phyloP scores from a whole-genome alignment of 1,140 invertebrate species.

The Drosophila sp. region DNA sequence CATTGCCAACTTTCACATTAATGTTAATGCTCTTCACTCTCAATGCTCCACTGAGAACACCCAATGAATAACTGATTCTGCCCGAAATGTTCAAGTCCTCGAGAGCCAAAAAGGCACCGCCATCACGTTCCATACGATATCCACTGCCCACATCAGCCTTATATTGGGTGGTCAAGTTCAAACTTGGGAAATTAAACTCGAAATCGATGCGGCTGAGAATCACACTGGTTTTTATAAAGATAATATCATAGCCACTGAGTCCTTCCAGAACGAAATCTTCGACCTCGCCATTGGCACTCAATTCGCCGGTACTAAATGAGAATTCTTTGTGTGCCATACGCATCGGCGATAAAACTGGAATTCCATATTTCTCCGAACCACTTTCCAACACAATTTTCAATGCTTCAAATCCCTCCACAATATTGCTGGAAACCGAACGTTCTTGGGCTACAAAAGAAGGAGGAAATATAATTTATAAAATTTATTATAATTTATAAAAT shows the following conservation, averaged over 20 bases:
- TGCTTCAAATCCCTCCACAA: constrained; percentile 47
- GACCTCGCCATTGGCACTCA: constrained; percentile 41
- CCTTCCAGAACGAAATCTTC: constrained; percentile 54
- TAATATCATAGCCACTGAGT: constrained; percentile 62
- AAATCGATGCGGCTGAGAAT: constrained; percentile 42
- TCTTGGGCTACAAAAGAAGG: constrained; percentile 37
- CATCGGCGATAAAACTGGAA: constrained; percentile 67
- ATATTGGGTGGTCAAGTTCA: constrained; percentile 63
- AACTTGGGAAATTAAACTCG: constrained; percentile 49
- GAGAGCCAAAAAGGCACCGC: constrained; percentile 67
- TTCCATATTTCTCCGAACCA: constrained; percentile 52
- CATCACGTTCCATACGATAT: constrained; percentile 49
- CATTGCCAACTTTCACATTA: constrained; percentile 56
- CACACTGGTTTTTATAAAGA: constrained; percentile 33
- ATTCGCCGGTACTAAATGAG: constrained; percentile 36
- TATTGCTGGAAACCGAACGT: constrained; percentile 56
- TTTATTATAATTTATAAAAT: background rate
- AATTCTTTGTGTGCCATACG: constrained; percentile 39
- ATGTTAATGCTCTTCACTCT: constrained; percentile 57
- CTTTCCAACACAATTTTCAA: constrained; percentile 51
- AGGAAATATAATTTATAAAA: background rate
- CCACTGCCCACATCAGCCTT: constrained; percentile 49
- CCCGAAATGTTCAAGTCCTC: constrained; percentile 59
- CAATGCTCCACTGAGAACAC: constrained; percentile 32
- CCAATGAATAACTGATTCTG: constrained; percentile 53